phyloP scores from a whole-genome alignment of 2,888 invertebrate genomes.

The Graphium colonna region DNA sequence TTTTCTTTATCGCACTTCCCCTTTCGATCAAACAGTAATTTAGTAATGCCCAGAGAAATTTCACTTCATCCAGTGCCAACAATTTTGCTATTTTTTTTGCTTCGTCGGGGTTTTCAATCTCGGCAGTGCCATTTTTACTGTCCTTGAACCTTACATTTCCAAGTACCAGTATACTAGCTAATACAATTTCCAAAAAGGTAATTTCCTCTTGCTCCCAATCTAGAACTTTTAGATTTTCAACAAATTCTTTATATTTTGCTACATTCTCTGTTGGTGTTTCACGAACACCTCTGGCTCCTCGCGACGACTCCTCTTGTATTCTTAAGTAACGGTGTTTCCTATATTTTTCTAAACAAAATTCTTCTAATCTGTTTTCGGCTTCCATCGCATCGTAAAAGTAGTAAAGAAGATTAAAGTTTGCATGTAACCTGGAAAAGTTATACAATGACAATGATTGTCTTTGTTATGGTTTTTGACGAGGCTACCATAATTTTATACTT shows the following conservation, averaged over 20 bases:
- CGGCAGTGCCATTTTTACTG: slow-evolving; percentile 82
- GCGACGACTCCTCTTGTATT: slow-evolving; percentile 77
- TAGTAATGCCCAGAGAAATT: slow-evolving; percentile 91
- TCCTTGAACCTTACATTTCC: slow-evolving; percentile 90
- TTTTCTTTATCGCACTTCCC: slow-evolving; percentile 83
- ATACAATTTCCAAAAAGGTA: slow-evolving; percentile 83
- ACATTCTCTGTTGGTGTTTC: slow-evolving; percentile 84
- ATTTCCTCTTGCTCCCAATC: slow-evolving; percentile 87
- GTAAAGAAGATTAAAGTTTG: slow-evolving; percentile 94
- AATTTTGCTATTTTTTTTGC: slow-evolving; percentile 86
- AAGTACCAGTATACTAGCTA: slow-evolving; percentile 87
- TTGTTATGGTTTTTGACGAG: too few relatives aligned
- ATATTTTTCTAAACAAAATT: slow-evolving; percentile 84
- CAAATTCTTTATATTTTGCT: slow-evolving; percentile 82
- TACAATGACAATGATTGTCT: too few relatives aligned
- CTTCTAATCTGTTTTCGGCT: slow-evolving; percentile 82
- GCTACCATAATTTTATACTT: slow-evolving; percentile 48
- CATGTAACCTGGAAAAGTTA: slow-evolving; percentile 86
- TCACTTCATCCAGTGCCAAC: slow-evolving; percentile 88
- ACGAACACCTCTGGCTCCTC: slow-evolving; percentile 81
- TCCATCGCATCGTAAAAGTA: slow-evolving; percentile 93
- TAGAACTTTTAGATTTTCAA: slow-evolving; percentile 81
- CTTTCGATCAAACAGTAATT: slow-evolving; percentile 91
- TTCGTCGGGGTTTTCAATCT: slow-evolving; percentile 86
- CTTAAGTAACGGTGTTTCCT: slow-evolving; percentile 88